These are phyloP conservation scores for Rhadina sibilatrix DNA, from an alignment of 2,113 vertebrate species.

Conservation along the genomic window DNA sequence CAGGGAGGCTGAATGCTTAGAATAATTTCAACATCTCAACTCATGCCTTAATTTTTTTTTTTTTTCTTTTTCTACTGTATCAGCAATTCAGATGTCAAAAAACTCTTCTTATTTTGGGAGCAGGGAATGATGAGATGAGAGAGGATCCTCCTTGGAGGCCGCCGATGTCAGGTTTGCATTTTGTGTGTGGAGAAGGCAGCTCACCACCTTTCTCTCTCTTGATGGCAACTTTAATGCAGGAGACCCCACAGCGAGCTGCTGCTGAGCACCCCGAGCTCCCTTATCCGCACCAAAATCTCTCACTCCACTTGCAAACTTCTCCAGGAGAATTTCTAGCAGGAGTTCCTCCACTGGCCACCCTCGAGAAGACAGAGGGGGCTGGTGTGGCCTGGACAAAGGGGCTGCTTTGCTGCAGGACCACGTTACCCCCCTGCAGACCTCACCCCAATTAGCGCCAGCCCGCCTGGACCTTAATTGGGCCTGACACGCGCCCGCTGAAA, in stretches of 20 bases:
- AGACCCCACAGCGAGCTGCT: not conserved
- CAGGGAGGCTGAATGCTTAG: not conserved
- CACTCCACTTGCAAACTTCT: not conserved
- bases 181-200: not conserved
- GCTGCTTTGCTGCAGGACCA: slow-evolving; percentile 66
- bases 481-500: slow-evolving; percentile 75
- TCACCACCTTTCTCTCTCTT: not conserved
- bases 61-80: no score
- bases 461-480: slow-evolving; percentile 72
- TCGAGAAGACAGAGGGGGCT: not conserved
- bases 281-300: not conserved
- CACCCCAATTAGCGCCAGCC: slow-evolving; percentile 71
- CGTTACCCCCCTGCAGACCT: slow-evolving; percentile 54
- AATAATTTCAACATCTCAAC: not conserved
- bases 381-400: slow-evolving; percentile 62
- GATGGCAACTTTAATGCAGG: not conserved
- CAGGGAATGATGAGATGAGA: not conserved
- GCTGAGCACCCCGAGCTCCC: not conserved
- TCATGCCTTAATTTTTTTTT: not conserved
- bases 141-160: not conserved
- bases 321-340: not conserved
- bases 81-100: not conserved
- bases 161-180: not conserved
- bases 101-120: not conserved
- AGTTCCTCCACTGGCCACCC: not conserved